A percentile compares a stretch with the other conserved stretches of the same genome.
Evolutionary conservation across 1,140 invertebrate species (phyloP).

Genomic region (Drosophila quadrilineata): DNA sequence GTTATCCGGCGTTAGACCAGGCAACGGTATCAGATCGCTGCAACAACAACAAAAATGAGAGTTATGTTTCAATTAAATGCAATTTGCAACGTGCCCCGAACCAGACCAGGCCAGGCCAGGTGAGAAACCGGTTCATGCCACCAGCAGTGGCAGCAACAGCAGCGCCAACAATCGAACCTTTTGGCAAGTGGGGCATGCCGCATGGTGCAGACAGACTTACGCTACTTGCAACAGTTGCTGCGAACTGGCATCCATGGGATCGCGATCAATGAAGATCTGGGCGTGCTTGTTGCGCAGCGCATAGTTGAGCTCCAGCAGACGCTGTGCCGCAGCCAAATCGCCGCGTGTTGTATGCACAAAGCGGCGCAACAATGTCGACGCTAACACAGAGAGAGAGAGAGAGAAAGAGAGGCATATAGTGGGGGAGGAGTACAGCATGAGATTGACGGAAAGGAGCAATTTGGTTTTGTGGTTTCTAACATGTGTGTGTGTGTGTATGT

Average conservation of each 20-base stretch:
- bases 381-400: constrained; percentile 17
- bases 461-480: constrained; percentile 15
- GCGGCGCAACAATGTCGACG: constrained; percentile 55
- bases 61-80: constrained; percentile 14
- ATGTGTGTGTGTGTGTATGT: constrained; percentile 8
- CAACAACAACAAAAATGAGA: constrained; percentile 46
- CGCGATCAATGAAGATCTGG: constrained; percentile 86
- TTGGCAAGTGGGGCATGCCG: too few species aligned
- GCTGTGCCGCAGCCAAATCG: constrained; percentile 84
- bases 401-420: background rate
- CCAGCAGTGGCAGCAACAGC: too few species aligned
- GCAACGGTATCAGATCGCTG: constrained; percentile 82
- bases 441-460: constrained; percentile 8
- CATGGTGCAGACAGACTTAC: constrained; percentile 75
- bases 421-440: background rate
- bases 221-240: constrained; percentile 84
- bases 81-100: too few species aligned
- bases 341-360: constrained; percentile 82
- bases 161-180: too few species aligned
- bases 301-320: constrained; percentile 85
- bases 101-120: constrained; percentile 2
- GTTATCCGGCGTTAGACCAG: constrained; percentile 83
- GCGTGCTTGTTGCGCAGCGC: constrained; percentile 84
- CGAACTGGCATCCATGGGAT: constrained; percentile 83
- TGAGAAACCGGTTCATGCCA: background rate